Evolutionary conservation across 2,797 vertebrate genomes (phyloP), one percentile per base, ranked within the genome.

Genomic region (Anguilla pacifica): DNA sequence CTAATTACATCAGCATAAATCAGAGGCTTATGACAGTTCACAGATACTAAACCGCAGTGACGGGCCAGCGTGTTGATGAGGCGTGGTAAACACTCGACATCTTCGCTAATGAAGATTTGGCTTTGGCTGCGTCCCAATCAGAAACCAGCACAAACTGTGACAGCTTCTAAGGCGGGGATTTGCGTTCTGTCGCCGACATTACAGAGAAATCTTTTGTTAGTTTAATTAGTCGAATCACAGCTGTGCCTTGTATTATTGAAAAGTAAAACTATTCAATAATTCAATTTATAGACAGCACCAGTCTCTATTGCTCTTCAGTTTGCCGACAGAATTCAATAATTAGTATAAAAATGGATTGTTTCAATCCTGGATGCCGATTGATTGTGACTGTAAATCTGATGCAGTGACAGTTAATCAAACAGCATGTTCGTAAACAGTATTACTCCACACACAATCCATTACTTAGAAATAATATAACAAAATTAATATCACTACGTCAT

Each of bases 1-100:
- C 28, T 77, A 77, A 77, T 77, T 39, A 17, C 72, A 77, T 77
- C 72, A 77, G 72, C 72, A 77, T 77, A 77, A 35, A 77, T 77
- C 72, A 39, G 72, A 13, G 35, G 13, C 35, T 39, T 77, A 35
- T 77, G 72, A 77, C 72, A 77, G 64, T 15, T 77, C 35, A 39
- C 72, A 77, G 39, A 77, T 35, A 77, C 28, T 39, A 39, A 6
- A 17, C 72, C 15, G 39, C 72, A 77, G 1, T 19, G 72, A 77
- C 72, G 39, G 28, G 72, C 9, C 72, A 77, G 72, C 15, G 15
- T 77, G 72, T 19, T 77, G 72, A 77, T 77, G 31, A 39, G 0
- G 28, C 39, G 15, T 6, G 11, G 31, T 77, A 39, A 77, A 39
- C 11, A 6, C 15, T 4, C 13, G 13, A 19, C 28, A 77, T 77